Conservation (phyloP, 1,140 invertebrate genomes). For the Lanistes nyassanus region DNA sequence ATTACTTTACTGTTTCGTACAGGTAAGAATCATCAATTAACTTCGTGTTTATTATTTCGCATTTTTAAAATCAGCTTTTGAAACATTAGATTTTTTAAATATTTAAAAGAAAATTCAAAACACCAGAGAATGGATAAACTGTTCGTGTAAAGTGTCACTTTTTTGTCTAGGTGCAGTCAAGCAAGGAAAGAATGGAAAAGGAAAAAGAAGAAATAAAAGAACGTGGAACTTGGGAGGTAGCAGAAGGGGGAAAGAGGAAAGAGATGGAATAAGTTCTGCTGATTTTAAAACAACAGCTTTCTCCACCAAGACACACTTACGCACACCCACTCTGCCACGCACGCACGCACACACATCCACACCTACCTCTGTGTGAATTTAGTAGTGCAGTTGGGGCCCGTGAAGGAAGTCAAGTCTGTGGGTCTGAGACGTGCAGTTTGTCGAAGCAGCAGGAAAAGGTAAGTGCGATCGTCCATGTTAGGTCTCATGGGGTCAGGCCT, state of each 20-base stretch:
- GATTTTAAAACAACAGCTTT: neutral
- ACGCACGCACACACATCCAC: neutral
- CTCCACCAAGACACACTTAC: neutral
- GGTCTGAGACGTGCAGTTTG: too few relatives aligned
- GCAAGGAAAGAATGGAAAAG: neutral
- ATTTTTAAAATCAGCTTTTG: neutral
- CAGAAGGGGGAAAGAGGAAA: neutral
- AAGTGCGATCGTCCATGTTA: too few relatives aligned
- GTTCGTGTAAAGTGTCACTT: neutral
- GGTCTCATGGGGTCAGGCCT: too few relatives aligned
- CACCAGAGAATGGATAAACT: neutral
- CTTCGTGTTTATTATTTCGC: neutral
- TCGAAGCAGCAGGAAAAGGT: too few relatives aligned
- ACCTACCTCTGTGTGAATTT: too few relatives aligned
- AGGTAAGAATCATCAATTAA: neutral
- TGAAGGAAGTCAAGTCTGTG: too few relatives aligned
- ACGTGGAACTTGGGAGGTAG: neutral
- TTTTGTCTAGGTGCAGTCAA: neutral
- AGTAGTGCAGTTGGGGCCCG: rapidly evolving
- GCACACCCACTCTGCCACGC: neutral
- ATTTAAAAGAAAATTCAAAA: neutral
- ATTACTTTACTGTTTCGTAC: too few relatives aligned
- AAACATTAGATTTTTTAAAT: neutral
- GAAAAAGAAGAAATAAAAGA: neutral
- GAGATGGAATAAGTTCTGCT: neutral